Percentiles rank a stretch among this genome's conserved stretches.
Evolutionary conservation across 2,888 invertebrate genomes (phyloP).

Genomic region (Vannuccia rotundouncinata): DNA sequence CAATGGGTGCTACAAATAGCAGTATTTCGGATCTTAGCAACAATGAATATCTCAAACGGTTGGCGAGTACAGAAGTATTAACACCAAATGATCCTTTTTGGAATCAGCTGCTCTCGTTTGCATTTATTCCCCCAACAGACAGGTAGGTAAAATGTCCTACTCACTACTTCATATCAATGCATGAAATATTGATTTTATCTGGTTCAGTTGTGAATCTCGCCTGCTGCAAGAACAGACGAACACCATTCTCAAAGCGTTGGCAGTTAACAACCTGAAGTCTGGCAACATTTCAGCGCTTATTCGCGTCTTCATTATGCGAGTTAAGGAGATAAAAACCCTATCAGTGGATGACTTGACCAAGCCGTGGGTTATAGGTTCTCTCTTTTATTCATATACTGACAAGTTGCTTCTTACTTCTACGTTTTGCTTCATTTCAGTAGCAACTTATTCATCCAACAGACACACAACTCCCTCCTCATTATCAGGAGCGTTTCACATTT

Average conservation of each 20-base stretch:
- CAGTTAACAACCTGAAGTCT: conserved; percentile 76
- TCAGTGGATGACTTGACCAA: conserved; percentile 18
- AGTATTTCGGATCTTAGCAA: conserved; percentile 62
- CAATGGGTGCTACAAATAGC: conserved; percentile 55
- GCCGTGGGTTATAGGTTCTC: conserved; percentile 37
- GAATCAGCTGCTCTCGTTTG: conserved; percentile 84
- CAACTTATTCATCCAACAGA: conserved; percentile 73
- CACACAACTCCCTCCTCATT: conserved; percentile 83
- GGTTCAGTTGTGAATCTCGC: conserved; percentile 65
- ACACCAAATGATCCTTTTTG: conserved; percentile 82
- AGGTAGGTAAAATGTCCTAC: conserved; percentile 45
- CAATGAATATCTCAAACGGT: conserved; percentile 72
- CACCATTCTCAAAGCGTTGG: conserved; percentile 67
- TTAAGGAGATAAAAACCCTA: not conserved
- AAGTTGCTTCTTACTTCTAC: no score
- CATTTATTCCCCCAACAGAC: conserved; percentile 72
- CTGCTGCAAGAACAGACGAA: conserved; percentile 74
- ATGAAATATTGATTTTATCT: not conserved
- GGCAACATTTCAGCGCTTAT: conserved; percentile 83
- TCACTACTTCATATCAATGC: not conserved
- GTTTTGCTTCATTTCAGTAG: not conserved
- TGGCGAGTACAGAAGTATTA: conserved; percentile 73
- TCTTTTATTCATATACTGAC: conserved; percentile 51
- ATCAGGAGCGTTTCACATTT: conserved; percentile 74
- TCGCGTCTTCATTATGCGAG: conserved; percentile 67